Evolutionary conservation across 2,797 vertebrate species (phyloP).

Genomic region (Chelon labrosus): DNA sequence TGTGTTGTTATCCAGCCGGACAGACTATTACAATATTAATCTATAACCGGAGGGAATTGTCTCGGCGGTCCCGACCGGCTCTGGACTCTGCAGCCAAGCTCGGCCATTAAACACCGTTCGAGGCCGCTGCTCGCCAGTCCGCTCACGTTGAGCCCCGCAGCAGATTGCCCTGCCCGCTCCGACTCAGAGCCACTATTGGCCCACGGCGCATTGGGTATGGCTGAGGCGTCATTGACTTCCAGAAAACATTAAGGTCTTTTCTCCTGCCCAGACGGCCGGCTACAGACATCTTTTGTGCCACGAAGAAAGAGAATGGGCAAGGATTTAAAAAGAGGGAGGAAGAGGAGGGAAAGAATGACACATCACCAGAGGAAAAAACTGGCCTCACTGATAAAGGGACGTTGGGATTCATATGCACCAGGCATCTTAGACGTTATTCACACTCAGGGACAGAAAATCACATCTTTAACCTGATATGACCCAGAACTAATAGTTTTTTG

Average conservation of each 20-base stretch:
- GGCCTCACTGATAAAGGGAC: slow-evolving; percentile 38
- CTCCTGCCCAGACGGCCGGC: slow-evolving; percentile 45
- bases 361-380: slow-evolving; percentile 38
- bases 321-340: slow-evolving; percentile 33
- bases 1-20: slow-evolving; percentile 26
- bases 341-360: slow-evolving; percentile 45
- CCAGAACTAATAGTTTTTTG: slow-evolving; percentile 56
- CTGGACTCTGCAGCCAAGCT: slow-evolving; percentile 50
- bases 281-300: slow-evolving; percentile 53
- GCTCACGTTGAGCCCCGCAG: slow-evolving; percentile 68
- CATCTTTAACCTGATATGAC: slow-evolving; percentile 59
- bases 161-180: slow-evolving; percentile 69
- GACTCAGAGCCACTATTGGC: slow-evolving; percentile 60
- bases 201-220: slow-evolving; percentile 64
- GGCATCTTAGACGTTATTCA: slow-evolving; percentile 43
- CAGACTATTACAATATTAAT: slow-evolving; percentile 57
- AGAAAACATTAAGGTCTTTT: slow-evolving; percentile 73
- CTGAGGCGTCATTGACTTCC: slow-evolving; percentile 68
- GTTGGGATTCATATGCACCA: slow-evolving; percentile 50
- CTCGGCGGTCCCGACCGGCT: slow-evolving; percentile 34
- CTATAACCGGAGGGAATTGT: slow-evolving; percentile 45
- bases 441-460: slow-evolving; percentile 41
- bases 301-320: slow-evolving; percentile 49
- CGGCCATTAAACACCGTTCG: slow-evolving; percentile 49
- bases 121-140: slow-evolving; percentile 67